These are phyloP conservation scores for Hormaphis cornu DNA, from an alignment of 1,140 invertebrate species.

Conservation along the genomic window DNA sequence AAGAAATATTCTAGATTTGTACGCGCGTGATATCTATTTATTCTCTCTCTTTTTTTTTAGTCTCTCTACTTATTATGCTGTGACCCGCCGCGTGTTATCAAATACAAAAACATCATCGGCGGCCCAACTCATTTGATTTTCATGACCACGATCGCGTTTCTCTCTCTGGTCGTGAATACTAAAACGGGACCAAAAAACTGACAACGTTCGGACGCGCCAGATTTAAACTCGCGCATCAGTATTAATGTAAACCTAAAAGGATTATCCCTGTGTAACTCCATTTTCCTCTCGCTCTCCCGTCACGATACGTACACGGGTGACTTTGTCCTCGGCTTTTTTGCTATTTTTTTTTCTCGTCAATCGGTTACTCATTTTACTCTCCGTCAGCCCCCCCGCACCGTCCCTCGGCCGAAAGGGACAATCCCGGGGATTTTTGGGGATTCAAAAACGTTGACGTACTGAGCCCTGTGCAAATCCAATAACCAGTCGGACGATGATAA, in stretches of 20 bases:
- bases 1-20: too few species aligned
- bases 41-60: too few species aligned
- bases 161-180: background rate
- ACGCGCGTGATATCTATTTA: too few species aligned
- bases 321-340: conserved; percentile 1
- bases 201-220: conserved; percentile 23
- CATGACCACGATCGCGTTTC: background rate
- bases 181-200: conserved; percentile 21
- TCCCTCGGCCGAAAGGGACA: conserved; percentile 29
- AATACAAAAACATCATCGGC: too few species aligned
- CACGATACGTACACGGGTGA: background rate
- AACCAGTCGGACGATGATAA: conserved; percentile 23
- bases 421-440: conserved; percentile 28
- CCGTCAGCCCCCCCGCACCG: background rate
- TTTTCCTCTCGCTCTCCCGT: background rate
- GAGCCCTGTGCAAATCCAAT: conserved; percentile 30
- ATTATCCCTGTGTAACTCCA: conserved; percentile 21
- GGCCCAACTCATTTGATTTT: background rate
- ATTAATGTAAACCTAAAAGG: conserved; percentile 30
- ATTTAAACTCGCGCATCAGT: conserved; percentile 20
- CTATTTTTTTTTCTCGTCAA: conserved; percentile 15
- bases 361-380: conserved; percentile 23
- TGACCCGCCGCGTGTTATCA: too few species aligned
- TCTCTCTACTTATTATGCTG: too few species aligned
- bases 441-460: conserved; percentile 26